Conservation (phyloP, 2,888 invertebrate genomes). For the Scrobipalpa costella region DNA sequence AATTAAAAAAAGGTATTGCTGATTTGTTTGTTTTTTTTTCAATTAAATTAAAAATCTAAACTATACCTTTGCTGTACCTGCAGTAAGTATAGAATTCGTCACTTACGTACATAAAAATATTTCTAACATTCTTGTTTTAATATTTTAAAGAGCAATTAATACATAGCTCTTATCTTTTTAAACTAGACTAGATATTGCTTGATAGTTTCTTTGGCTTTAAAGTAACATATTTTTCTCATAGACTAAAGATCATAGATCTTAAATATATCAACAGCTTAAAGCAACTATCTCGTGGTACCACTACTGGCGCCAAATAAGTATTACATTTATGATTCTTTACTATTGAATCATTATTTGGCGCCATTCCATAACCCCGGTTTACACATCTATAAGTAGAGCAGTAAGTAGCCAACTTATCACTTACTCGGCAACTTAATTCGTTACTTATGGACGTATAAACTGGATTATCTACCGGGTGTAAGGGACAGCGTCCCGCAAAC, state of each 20-base stretch:
- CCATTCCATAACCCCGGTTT: background rate
- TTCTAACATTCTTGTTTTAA: background rate
- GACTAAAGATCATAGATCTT: background rate
- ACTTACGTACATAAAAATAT: background rate
- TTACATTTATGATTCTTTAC: background rate
- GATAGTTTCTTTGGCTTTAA: background rate
- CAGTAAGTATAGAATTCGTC: background rate
- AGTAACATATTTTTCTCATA: background rate
- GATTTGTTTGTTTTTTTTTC: no score
- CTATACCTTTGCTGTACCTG: no score
- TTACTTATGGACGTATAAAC: no score
- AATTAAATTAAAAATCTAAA: no score
- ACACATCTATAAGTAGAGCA: no score
- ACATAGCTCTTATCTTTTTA: background rate
- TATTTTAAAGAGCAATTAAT: constrained; percentile 1
- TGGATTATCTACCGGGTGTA: no score
- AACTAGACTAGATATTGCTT: constrained; percentile 2
- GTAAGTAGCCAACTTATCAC: background rate
- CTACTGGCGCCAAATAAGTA: background rate
- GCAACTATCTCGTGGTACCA: background rate
- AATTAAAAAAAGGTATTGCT: no score
- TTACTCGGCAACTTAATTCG: background rate
- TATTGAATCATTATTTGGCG: background rate
- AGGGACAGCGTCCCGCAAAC: no score
- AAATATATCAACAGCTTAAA: background rate